Base-by-base conservation (phyloP, 2,797 vertebrate species). In the Borostomias antarcticus region DNA sequence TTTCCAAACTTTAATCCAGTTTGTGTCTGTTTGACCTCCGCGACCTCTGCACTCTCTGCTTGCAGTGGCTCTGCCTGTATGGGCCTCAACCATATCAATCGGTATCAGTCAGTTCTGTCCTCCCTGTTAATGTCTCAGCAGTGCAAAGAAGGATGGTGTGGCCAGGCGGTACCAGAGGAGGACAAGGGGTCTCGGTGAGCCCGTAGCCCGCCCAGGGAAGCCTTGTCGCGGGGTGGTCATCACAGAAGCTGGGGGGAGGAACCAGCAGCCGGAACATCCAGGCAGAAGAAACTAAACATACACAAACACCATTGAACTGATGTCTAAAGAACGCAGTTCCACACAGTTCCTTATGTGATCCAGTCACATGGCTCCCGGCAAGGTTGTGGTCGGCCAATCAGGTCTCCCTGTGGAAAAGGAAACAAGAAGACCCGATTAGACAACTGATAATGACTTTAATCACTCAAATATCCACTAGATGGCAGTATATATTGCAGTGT, bases 291-390 rank as follows among this genome's bases (percentile, higher is more conserved):
- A 90, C 88, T 82, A 91, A 92, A 93, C 89, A 87, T 79, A 90
- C 90, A 92, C 89, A 89, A 90, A 94, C 94, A 94, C 93, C 95
- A 93, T 93, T 93, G 87, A 95, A 94, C 93, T 94, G 94, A 95
- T 94, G 95, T 91, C 73, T 91, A 91, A 89, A 83, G 88, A 90
- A n/a, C 77, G 86, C 84, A 92, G 87, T 83, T 87, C 90, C 86
- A 86, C 80, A 88, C 68, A 40, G 79, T 72, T 91, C 92, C 90
- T 91, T 89, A 90, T 86, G 93, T 93, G 94, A 95, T 90, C 94
- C 93, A 87, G 91, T 95, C 95, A 95, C 92, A 93, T 91, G 89
- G 91, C 91, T 86, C 50, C 48, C 67, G 78, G 82, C 60, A 81
- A 90, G 80, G 86, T 79, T 76, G 82, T 82, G 90, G 86, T 85